Percentiles rank a stretch among this genome's conserved stretches.
phyloP scores from a whole-genome alignment of 2,888 invertebrate species.

The Linnaemya tessellans region DNA sequence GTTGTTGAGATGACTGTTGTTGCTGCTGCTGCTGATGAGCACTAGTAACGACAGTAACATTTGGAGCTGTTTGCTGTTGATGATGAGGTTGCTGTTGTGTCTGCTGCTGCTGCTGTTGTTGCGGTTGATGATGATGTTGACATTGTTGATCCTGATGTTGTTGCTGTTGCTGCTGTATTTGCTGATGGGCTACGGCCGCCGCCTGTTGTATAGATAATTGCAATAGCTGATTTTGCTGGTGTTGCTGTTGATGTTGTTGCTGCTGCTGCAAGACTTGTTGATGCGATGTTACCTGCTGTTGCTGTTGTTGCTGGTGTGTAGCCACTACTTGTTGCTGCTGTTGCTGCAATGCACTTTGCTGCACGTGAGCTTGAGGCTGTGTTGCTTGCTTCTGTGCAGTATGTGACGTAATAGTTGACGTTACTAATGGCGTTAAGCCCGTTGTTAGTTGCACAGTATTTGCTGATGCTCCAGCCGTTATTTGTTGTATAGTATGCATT shows the following conservation, averaged over 20 bases:
- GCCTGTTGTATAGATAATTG: conserved; percentile 79
- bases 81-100: conserved; percentile 77
- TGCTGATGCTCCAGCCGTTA: conserved; percentile 80
- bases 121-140: conserved; percentile 78
- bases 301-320: conserved; percentile 78
- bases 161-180: conserved; percentile 78
- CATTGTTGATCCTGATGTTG: conserved; percentile 78
- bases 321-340: conserved; percentile 78
- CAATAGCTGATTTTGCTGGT: conserved; percentile 76
- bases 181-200: conserved; percentile 76
- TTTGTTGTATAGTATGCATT: conserved; percentile 83
- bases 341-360: conserved; percentile 77
- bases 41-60: conserved; percentile 73
- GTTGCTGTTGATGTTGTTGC: conserved; percentile 77
- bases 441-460: conserved; percentile 80
- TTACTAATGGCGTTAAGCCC: conserved; percentile 81
- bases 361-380: conserved; percentile 78
- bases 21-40: conserved; percentile 73
- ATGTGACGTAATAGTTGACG: conserved; percentile 83
- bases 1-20: conserved; percentile 70
- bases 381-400: conserved; percentile 79
- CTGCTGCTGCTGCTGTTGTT: conserved; percentile 77
- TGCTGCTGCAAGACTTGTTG: conserved; percentile 79
- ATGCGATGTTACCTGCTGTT: conserved; percentile 77
- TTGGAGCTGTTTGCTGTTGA: conserved; percentile 77